phyloP scores from a whole-genome alignment of 1,140 invertebrate species.

The Aphis gossypii region DNA sequence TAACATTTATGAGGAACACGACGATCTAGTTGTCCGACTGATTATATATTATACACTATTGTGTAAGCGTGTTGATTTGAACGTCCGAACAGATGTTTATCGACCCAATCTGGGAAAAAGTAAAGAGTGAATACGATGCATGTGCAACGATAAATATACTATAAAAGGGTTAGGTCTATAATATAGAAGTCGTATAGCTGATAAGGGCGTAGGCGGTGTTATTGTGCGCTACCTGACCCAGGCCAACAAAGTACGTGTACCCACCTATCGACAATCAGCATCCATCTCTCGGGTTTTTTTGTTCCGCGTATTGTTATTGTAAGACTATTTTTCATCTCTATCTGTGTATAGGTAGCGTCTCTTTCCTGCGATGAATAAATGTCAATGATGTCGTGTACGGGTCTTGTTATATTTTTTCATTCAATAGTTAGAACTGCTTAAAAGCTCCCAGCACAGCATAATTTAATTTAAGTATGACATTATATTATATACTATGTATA shows the following conservation, averaged over 20 bases:
- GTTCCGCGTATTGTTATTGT: slow-evolving; percentile 28
- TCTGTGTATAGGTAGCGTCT: slow-evolving; percentile 5
- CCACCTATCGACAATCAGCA: slow-evolving; percentile 24
- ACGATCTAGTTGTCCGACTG: slow-evolving; percentile 42
- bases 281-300: slow-evolving; percentile 33
- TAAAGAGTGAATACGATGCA: slow-evolving; percentile 24
- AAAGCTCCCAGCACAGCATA: not conserved
- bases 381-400: not conserved
- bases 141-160: not conserved
- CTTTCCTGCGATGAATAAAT: not conserved
- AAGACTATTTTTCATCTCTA: slow-evolving; percentile 41
- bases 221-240: slow-evolving; percentile 48
- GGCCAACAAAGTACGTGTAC: slow-evolving; percentile 24
- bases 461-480: too few species aligned
- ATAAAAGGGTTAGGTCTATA: slow-evolving; percentile 46
- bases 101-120: slow-evolving; percentile 27
- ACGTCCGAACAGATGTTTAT: slow-evolving; percentile 50
- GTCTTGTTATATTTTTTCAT: not conserved
- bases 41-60: slow-evolving; percentile 28
- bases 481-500: too few species aligned
- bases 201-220: slow-evolving; percentile 44
- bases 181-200: slow-evolving; percentile 43
- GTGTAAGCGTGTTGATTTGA: slow-evolving; percentile 38
- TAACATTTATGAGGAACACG: slow-evolving; percentile 38
- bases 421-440: not conserved